Evolutionary conservation across 2,113 vertebrate genomes (phyloP).

Genomic region (Paratilapia polleni): DNA sequence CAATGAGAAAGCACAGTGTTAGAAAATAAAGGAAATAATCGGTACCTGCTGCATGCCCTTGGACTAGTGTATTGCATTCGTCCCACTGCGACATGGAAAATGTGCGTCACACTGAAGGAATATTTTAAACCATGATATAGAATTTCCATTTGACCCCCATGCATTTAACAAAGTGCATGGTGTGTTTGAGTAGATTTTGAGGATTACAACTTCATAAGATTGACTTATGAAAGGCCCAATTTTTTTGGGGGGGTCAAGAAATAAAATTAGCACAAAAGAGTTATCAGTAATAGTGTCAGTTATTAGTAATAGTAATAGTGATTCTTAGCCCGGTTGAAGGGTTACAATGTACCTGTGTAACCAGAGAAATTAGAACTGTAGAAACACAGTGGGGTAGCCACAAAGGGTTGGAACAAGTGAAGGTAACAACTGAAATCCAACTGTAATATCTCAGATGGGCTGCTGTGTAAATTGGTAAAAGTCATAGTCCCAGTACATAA

Average conservation of each 20-base stretch:
- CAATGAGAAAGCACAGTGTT: background rate
- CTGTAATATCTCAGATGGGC: too few relatives aligned
- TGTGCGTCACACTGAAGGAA: background rate
- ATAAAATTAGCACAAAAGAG: too few relatives aligned
- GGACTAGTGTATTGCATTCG: background rate
- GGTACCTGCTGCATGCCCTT: background rate
- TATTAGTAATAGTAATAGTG: too few relatives aligned
- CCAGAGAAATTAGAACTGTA: background rate
- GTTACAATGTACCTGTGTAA: too few relatives aligned
- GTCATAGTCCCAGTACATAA: too few relatives aligned
- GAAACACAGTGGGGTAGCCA: too few relatives aligned
- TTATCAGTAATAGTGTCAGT: too few relatives aligned
- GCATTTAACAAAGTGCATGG: background rate
- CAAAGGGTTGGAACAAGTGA: too few relatives aligned
- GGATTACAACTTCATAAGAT: background rate
- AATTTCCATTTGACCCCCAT: background rate
- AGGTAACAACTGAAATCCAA: too few relatives aligned
- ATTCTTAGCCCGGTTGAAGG: too few relatives aligned
- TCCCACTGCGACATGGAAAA: background rate
- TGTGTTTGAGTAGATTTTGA: background rate
- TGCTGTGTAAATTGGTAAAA: too few relatives aligned
- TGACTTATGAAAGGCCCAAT: background rate
- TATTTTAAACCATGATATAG: background rate
- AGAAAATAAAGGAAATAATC: background rate
- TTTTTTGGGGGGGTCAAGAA: too few relatives aligned